Evolutionary conservation across 2,113 vertebrate species (phyloP), one percentile per base, ranked within the genome.

Genomic region (Scomber colias): DNA sequence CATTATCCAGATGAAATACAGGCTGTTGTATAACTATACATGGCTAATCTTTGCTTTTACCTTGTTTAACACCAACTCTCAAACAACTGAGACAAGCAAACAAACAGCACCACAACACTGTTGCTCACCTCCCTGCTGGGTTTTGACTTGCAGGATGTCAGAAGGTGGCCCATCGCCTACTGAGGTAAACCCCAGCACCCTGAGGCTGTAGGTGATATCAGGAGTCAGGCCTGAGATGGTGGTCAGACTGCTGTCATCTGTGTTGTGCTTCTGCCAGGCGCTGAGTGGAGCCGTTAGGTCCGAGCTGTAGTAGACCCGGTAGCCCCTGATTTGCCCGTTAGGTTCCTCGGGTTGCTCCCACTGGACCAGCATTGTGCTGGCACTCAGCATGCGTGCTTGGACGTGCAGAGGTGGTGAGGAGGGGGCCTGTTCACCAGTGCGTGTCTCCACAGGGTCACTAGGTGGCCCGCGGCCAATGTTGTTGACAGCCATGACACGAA

Each of bases 191-290:
- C 97, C 97, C 85, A 99, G 93, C 54, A 98, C 97, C 0, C 96
- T 95, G 77, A 99, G 96, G 93, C 97, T 98, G 91, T 99, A 99
- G n/a, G 97, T 98, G 92, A 97, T 97, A 49, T 97, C 97, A 0
- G 97, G 97, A 77, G 95, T 96, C 89, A 99, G 95, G 88, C 95
- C 94, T 3, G 97, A 96, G 91, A 98, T 97, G 0, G 97, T 99
- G 80, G 97, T 99, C 72, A 99, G 96, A 19, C 96, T 97, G 84
- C 96, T 97, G 56, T 97, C 97, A 0, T 97, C 97, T 0, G 97
- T 97, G 93, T 98, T 99, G 93, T 99, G 97, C 15, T 97, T 98
- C 85, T 97, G 95, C 97, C 97, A 99, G 93, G 97, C 95, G 35
- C 93, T 97, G 86, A 98, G 89, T 0, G 96, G 95, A 68, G 96